phyloP scores from a whole-genome alignment of 2,888 invertebrate genomes.

The Eurois occulta region DNA sequence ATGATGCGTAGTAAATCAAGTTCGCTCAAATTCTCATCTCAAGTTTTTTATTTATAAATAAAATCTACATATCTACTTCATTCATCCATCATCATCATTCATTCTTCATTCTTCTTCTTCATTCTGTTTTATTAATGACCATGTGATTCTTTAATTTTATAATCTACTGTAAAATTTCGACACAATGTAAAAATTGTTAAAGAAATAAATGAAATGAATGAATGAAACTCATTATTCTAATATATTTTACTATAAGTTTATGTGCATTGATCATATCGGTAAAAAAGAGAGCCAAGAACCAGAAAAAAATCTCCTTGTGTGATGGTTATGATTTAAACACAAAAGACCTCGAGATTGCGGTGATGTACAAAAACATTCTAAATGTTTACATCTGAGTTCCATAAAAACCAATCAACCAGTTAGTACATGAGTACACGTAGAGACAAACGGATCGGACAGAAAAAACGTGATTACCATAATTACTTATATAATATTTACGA shows the following conservation, averaged over 20 bases:
- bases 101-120: too few species aligned
- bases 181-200: too few species aligned
- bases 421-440: neutral
- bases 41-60: neutral
- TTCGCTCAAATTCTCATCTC: neutral
- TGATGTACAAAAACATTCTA: neutral
- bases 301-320: neutral
- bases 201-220: too few species aligned
- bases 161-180: too few species aligned
- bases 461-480: constrained; percentile 22
- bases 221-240: too few species aligned
- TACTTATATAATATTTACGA: neutral
- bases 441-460: constrained; percentile 4
- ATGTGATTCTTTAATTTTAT: too few species aligned
- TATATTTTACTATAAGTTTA: neutral
- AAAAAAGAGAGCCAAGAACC: neutral
- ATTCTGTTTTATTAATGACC: too few species aligned
- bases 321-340: neutral
- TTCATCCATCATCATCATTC: too few species aligned
- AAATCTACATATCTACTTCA: neutral
- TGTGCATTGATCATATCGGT: neutral
- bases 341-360: constrained; percentile 9
- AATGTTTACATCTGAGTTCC: neutral
- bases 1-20: neutral
- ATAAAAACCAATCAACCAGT: constrained; percentile 8